A percentile compares a stretch with the other conserved stretches of the same genome.
Evolutionary conservation across 2,797 vertebrate species (phyloP).

Genomic region (Periophthalmus magnuspinnatus): DNA sequence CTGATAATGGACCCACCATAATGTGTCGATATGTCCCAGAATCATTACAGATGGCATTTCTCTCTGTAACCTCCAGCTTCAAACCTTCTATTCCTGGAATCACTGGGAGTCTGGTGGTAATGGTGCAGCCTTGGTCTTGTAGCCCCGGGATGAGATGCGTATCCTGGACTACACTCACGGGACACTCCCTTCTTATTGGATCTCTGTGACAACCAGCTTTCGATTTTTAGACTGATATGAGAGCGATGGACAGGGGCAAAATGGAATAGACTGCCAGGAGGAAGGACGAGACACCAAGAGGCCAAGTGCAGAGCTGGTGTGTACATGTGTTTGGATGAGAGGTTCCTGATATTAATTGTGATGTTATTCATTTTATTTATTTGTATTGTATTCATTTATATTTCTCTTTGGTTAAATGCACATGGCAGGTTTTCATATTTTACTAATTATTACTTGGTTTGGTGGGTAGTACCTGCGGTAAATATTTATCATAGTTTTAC

Average conservation of each 20-base stretch:
- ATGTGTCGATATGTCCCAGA: background rate
- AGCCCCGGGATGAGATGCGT: constrained; percentile 19
- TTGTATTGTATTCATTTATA: too few relatives aligned
- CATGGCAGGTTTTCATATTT: too few relatives aligned
- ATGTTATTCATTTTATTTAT: too few relatives aligned
- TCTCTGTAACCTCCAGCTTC: background rate
- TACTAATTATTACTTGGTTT: too few relatives aligned
- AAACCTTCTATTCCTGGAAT: constrained; percentile 9
- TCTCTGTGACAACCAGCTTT: constrained; percentile 43
- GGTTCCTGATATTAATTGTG: background rate
- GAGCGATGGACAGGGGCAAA: constrained; percentile 48
- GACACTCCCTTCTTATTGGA: constrained; percentile 39
- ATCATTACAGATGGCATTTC: constrained; percentile 12
- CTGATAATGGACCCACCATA: background rate
- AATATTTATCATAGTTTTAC: too few relatives aligned
- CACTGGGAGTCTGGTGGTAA: background rate
- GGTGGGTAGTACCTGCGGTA: too few relatives aligned
- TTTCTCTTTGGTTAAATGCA: too few relatives aligned
- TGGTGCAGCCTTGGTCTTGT: constrained; percentile 11
- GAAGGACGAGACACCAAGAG: constrained; percentile 31
- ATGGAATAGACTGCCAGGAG: constrained; percentile 51
- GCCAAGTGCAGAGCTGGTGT: constrained; percentile 9
- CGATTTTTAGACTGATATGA: constrained; percentile 59
- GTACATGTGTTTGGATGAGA: background rate
- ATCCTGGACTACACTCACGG: constrained; percentile 6